These are phyloP conservation scores for Cyrtorhinus lividipennis DNA, from an alignment of 1,140 invertebrate species.

Conservation along the genomic window DNA sequence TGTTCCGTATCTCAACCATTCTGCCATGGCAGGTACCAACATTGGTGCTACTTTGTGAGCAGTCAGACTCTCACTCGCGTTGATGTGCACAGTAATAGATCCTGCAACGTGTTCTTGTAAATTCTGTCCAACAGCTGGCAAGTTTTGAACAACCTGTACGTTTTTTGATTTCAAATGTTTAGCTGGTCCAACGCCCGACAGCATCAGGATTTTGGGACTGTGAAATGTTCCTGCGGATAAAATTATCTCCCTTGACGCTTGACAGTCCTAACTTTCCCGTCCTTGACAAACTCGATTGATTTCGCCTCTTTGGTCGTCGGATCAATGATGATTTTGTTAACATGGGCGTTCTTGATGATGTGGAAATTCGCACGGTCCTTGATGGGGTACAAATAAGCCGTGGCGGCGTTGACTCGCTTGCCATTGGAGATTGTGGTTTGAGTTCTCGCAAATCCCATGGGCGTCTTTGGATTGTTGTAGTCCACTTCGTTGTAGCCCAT, in stretches of 20 bases:
- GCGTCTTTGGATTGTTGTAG: constrained; percentile 43
- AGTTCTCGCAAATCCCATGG: constrained; percentile 31
- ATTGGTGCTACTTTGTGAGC: constrained; percentile 18
- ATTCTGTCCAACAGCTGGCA: constrained; percentile 42
- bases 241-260: constrained; percentile 22
- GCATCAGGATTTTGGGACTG: constrained; percentile 20
- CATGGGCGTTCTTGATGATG: constrained; percentile 37
- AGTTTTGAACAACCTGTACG: constrained; percentile 36
- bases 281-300: constrained; percentile 39
- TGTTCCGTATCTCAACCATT: constrained; percentile 22
- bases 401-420: constrained; percentile 38
- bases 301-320: constrained; percentile 34
- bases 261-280: constrained; percentile 17
- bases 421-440: constrained; percentile 31
- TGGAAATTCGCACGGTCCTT: constrained; percentile 38
- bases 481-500: constrained; percentile 42
- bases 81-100: constrained; percentile 50
- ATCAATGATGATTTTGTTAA: constrained; percentile 40
- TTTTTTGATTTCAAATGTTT: constrained; percentile 16
- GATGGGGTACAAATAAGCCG: constrained; percentile 39
- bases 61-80: constrained; percentile 39
- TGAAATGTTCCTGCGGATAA: constrained; percentile 21
- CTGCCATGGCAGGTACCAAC: not conserved
- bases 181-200: constrained; percentile 20
- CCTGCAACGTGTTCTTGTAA: constrained; percentile 54